Conservation (phyloP, 2,888 invertebrate genomes). For the Rhimphoctona megacephalus region DNA sequence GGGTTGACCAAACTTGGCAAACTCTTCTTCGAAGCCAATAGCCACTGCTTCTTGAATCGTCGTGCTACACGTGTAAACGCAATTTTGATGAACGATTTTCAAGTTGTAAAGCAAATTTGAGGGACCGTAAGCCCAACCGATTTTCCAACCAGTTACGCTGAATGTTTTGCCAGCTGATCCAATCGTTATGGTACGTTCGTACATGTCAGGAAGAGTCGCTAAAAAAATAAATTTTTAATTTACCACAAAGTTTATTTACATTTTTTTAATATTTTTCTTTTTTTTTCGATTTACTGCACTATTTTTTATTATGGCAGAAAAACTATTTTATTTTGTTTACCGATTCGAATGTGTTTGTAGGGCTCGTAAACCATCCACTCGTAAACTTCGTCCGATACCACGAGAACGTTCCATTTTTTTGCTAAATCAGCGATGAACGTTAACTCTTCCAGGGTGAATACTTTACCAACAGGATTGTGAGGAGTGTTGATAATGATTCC, state of each 20-base stretch:
- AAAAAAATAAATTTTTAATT: slow-evolving; percentile 21
- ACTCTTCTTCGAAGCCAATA: slow-evolving; percentile 94
- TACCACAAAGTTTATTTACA: neutral
- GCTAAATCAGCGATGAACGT: slow-evolving; percentile 94
- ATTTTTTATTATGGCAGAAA: neutral
- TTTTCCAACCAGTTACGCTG: slow-evolving; percentile 98
- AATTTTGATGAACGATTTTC: slow-evolving; percentile 97
- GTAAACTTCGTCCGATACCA: slow-evolving; percentile 98
- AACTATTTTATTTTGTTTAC: slow-evolving; percentile 84
- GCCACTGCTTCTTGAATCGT: slow-evolving; percentile 98
- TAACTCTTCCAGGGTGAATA: slow-evolving; percentile 90
- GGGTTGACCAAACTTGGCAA: slow-evolving; percentile 88
- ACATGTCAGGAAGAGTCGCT: slow-evolving; percentile 98
- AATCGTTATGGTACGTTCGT: slow-evolving; percentile 98
- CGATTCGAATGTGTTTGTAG: slow-evolving; percentile 94
- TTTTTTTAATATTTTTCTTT: neutral
- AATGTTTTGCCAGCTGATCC: slow-evolving; percentile 99
- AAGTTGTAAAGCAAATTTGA: slow-evolving; percentile 91
- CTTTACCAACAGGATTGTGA: slow-evolving; percentile 98
- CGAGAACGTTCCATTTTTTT: slow-evolving; percentile 96
- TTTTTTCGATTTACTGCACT: neutral
- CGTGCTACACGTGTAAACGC: slow-evolving; percentile 95
- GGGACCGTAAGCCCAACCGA: slow-evolving; percentile 98
- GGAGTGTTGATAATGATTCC: slow-evolving; percentile 98
- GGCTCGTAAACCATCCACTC: slow-evolving; percentile 98